phyloP scores from a whole-genome alignment of 2,888 invertebrate species.

The Yponomeuta malinellus region DNA sequence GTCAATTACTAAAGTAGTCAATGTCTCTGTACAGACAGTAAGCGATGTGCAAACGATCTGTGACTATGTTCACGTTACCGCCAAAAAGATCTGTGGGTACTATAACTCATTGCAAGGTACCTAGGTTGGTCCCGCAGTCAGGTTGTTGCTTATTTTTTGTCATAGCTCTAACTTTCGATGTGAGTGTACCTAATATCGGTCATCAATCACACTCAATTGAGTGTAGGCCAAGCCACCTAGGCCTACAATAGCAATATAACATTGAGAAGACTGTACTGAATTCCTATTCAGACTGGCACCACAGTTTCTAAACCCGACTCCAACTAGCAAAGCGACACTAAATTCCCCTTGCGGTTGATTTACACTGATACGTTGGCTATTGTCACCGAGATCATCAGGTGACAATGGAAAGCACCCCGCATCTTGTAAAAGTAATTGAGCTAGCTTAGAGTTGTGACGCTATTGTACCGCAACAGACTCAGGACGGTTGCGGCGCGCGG shows the following conservation, averaged over 20 bases:
- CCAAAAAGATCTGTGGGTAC: too few relatives aligned
- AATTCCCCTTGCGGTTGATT: background rate
- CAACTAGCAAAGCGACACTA: background rate
- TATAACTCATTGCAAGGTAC: too few relatives aligned
- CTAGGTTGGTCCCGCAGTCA: too few relatives aligned
- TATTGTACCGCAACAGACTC: background rate
- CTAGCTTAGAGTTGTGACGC: background rate
- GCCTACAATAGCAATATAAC: background rate
- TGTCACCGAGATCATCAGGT: background rate
- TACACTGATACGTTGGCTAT: background rate
- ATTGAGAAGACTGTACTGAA: background rate
- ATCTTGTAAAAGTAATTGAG: background rate
- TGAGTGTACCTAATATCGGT: background rate
- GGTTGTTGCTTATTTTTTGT: background rate
- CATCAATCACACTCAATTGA: background rate
- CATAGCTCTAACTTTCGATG: background rate
- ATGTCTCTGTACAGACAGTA: too few relatives aligned
- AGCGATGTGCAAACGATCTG: too few relatives aligned
- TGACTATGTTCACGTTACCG: too few relatives aligned
- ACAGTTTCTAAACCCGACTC: background rate
- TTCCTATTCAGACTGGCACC: background rate
- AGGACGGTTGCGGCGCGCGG: background rate
- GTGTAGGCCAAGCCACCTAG: background rate
- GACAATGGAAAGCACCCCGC: background rate
- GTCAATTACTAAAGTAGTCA: too few relatives aligned